phyloP scores from a whole-genome alignment of 2,797 vertebrate species.

The Spinus pinus region DNA sequence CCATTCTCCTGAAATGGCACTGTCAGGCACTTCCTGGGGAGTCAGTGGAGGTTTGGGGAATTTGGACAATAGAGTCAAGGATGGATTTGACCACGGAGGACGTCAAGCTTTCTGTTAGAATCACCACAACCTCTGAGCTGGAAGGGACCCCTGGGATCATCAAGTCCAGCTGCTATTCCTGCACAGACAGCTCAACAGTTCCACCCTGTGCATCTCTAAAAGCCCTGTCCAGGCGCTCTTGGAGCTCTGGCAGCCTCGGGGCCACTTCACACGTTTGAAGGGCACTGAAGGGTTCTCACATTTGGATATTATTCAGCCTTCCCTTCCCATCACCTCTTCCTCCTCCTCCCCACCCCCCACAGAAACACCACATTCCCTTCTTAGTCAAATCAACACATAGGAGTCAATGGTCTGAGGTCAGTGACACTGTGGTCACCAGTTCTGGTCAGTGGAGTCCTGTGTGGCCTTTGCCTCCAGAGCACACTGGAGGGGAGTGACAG shows the following conservation, averaged over 20 bases:
- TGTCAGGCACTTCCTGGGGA: neutral
- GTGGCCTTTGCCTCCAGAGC: neutral
- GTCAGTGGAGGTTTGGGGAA: neutral
- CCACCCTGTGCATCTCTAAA: neutral
- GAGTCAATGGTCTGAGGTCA: neutral
- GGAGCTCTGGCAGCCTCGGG: neutral
- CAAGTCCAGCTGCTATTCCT: neutral
- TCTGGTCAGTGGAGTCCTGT: accelerated
- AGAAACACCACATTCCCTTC: neutral
- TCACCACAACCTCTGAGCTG: neutral
- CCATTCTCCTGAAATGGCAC: accelerated
- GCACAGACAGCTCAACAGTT: neutral
- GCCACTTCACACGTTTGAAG: neutral
- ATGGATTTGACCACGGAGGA: neutral
- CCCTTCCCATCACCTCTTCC: neutral
- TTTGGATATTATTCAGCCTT: neutral
- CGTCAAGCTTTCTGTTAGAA: neutral
- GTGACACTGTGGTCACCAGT: accelerated
- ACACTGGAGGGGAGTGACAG: neutral
- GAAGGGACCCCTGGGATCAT: neutral
- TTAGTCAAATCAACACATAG: neutral
- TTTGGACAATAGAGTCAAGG: accelerated
- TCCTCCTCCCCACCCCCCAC: neutral
- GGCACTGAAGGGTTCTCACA: neutral
- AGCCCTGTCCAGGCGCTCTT: accelerated